These are phyloP conservation scores for Mechanitis messenoides DNA, from an alignment of 2,888 invertebrate species.

Conservation along the genomic window DNA sequence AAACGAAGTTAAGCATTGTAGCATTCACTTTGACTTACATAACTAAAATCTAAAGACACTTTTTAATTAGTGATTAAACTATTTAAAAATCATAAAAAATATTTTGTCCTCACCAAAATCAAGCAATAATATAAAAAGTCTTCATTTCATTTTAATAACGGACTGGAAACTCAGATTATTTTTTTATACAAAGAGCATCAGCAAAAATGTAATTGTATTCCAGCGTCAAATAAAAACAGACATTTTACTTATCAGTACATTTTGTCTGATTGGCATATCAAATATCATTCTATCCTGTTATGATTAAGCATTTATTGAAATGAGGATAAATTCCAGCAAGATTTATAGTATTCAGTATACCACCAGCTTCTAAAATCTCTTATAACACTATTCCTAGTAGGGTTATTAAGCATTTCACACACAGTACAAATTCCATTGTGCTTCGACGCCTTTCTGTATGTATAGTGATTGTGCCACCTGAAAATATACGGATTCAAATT, in stretches of 20 bases:
- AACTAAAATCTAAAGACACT: no score
- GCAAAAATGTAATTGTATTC: conserved; percentile 1
- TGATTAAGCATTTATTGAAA: background rate
- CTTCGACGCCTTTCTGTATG: conserved; percentile 35
- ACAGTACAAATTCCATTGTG: conserved; percentile 45
- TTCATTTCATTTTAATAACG: no score
- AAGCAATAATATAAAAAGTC: no score
- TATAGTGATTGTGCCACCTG: conserved; percentile 61
- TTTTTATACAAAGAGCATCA: background rate
- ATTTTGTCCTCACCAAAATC: no score
- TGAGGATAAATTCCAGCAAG: conserved; percentile 39
- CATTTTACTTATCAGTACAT: conserved; percentile 1
- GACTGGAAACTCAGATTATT: no score
- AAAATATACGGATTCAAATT: conserved; percentile 13
- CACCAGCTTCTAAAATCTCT: conserved; percentile 53
- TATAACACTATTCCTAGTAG: conserved; percentile 28
- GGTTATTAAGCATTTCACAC: conserved; percentile 45
- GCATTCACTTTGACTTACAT: background rate
- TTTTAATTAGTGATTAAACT: no score
- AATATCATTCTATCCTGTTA: background rate
- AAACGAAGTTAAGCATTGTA: background rate
- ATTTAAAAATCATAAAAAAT: no score
- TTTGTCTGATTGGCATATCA: background rate
- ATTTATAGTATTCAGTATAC: conserved; percentile 38
- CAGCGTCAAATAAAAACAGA: background rate